Percentiles rank a stretch among this genome's conserved stretches.
These are phyloP conservation scores for Pseudochirops corinnae DNA, from an alignment of 2,797 vertebrate genomes.

Conservation along the genomic window DNA sequence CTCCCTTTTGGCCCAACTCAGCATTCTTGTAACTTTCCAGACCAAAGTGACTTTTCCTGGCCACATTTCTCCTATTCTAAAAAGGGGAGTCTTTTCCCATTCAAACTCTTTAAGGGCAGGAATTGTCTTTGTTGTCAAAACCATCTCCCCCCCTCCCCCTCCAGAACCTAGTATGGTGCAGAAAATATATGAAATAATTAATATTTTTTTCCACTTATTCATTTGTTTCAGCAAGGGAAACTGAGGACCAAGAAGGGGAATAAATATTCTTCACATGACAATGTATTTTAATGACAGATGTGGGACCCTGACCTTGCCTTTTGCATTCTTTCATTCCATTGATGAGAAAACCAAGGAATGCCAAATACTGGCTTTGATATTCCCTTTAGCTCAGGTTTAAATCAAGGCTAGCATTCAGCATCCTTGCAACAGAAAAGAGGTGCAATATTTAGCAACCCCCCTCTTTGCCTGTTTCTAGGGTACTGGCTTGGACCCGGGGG, in stretches of 20 bases:
- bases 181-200: neutral
- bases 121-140: neutral
- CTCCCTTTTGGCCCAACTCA: neutral
- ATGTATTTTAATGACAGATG: neutral
- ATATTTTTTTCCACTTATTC: neutral
- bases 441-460: neutral
- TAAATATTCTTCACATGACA: rapidly evolving
- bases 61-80: neutral
- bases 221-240: neutral
- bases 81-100: neutral
- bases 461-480: neutral
- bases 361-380: neutral
- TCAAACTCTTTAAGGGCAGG: neutral
- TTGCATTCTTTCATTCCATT: neutral
- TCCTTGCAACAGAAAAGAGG: neutral
- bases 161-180: neutral
- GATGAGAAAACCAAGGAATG: neutral
- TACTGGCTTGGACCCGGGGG: rapidly evolving
- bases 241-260: neutral
- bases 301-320: too few species aligned
- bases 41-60: neutral
- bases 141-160: too few species aligned
- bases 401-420: neutral
- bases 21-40: neutral
- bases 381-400: neutral